phyloP scores from a whole-genome alignment of 2,113 vertebrate genomes.

The Engraulis encrasicolus region DNA sequence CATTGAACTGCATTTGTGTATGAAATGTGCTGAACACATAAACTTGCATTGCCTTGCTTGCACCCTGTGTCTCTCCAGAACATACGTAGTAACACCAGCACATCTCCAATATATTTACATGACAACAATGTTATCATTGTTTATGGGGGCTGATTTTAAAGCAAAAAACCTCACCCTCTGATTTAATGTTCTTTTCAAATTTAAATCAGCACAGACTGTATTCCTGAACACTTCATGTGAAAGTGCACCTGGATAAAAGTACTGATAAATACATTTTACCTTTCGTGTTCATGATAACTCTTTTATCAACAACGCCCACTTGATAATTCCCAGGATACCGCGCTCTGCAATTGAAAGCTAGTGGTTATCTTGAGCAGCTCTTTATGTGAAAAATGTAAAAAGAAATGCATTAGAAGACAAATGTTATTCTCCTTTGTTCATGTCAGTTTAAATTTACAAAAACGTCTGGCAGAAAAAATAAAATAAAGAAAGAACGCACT shows the following conservation, averaged over 20 bases:
- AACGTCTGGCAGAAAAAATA: conserved; percentile 74
- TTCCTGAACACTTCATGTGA: too few species aligned
- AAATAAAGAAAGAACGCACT: conserved; percentile 54
- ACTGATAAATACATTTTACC: too few species aligned
- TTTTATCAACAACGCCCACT: conserved; percentile 64
- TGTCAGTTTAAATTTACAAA: conserved; percentile 54
- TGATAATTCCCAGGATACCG: conserved; percentile 78
- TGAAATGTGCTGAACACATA: too few species aligned
- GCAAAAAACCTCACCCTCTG: too few species aligned
- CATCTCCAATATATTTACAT: too few species aligned
- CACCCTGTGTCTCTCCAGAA: too few species aligned
- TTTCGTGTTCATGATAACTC: conserved; percentile 71
- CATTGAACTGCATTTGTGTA: too few species aligned
- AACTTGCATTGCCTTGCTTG: too few species aligned
- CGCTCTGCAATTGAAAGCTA: conserved; percentile 75
- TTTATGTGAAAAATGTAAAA: conserved; percentile 68
- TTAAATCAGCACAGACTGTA: conserved; percentile 42
- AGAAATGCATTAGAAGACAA: conserved; percentile 71
- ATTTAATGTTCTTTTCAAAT: not conserved
- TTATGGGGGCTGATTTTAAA: too few species aligned
- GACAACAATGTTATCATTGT: too few species aligned
- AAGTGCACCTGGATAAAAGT: too few species aligned
- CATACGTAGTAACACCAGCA: too few species aligned
- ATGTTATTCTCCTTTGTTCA: conserved; percentile 74
- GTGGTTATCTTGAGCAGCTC: conserved; percentile 75